A percentile compares a stretch with the other conserved stretches of the same genome.
phyloP scores from a whole-genome alignment of 2,888 invertebrate genomes.

The Halocaridina rubra region DNA sequence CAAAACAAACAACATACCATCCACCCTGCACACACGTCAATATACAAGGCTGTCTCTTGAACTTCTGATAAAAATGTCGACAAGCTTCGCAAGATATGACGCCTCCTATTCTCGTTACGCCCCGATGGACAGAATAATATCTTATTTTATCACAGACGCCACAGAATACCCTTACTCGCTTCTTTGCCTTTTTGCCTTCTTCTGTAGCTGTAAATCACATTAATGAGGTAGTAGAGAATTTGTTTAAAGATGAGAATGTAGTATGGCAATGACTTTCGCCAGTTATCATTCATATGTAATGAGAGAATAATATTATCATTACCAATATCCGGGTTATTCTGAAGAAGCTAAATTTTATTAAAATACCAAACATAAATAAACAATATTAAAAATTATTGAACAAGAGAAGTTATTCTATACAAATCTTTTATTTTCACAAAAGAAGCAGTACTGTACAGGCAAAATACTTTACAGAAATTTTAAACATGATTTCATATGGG shows the following conservation, averaged over 20 bases:
- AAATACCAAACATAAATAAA: not conserved
- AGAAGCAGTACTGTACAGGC: too few relatives aligned
- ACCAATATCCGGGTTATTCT: too few relatives aligned
- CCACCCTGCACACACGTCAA: constrained; percentile 42
- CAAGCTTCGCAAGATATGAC: constrained; percentile 55
- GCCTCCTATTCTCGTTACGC: constrained; percentile 13
- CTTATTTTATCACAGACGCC: constrained; percentile 1
- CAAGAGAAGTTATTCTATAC: too few relatives aligned
- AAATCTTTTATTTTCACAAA: too few relatives aligned
- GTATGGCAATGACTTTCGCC: not conserved
- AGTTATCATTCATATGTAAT: not conserved
- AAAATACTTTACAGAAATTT: too few relatives aligned
- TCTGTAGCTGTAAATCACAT: not conserved
- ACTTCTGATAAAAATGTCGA: constrained; percentile 56
- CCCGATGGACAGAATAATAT: constrained; percentile 9
- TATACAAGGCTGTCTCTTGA: constrained; percentile 40
- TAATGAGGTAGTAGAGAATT: too few relatives aligned
- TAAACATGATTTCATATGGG: too few relatives aligned
- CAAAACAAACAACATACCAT: constrained; percentile 16
- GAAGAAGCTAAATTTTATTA: not conserved
- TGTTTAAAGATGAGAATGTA: not conserved
- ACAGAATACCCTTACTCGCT: constrained; percentile 18
- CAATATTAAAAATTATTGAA: not conserved
- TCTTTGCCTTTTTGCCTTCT: constrained; percentile 4
- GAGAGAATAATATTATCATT: not conserved